These are phyloP conservation scores for Osmerus mordax DNA, from an alignment of 2,113 vertebrate species.

Conservation along the genomic window DNA sequence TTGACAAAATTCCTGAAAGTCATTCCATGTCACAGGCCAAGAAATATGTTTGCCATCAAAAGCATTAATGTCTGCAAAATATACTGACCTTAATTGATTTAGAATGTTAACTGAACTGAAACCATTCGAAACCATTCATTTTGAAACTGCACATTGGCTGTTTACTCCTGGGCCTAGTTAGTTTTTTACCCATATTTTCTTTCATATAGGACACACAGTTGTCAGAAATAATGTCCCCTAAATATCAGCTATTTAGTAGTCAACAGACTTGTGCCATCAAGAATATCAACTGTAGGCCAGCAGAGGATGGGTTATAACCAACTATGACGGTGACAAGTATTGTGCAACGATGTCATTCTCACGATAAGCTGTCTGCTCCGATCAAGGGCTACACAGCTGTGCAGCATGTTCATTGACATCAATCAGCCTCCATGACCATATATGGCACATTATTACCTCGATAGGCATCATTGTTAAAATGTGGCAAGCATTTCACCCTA, in stretches of 20 bases:
- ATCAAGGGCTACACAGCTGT: neutral
- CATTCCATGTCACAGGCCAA: neutral
- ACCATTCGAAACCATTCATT: neutral
- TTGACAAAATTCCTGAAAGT: too few species aligned
- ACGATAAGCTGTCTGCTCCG: neutral
- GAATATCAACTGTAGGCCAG: neutral
- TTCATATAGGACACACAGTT: too few species aligned
- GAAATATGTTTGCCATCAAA: neutral
- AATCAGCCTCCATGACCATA: constrained; percentile 52
- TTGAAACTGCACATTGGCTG: neutral
- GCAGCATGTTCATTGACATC: constrained; percentile 27
- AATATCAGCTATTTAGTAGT: too few species aligned
- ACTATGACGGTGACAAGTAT: neutral
- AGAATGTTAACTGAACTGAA: neutral
- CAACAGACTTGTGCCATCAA: too few species aligned
- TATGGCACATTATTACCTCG: constrained; percentile 46
- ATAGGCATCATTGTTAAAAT: constrained; percentile 39
- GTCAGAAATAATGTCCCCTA: too few species aligned
- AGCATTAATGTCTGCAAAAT: too few species aligned
- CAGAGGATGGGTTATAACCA: neutral
- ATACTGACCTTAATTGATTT: too few species aligned
- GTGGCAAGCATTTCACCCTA: constrained; percentile 23
- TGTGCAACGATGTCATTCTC: neutral
- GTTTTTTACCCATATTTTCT: neutral
- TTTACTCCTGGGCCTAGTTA: too few species aligned